Evolutionary conservation across 2,113 vertebrate species (phyloP).

Genomic region (Seriola quinqueradiata): DNA sequence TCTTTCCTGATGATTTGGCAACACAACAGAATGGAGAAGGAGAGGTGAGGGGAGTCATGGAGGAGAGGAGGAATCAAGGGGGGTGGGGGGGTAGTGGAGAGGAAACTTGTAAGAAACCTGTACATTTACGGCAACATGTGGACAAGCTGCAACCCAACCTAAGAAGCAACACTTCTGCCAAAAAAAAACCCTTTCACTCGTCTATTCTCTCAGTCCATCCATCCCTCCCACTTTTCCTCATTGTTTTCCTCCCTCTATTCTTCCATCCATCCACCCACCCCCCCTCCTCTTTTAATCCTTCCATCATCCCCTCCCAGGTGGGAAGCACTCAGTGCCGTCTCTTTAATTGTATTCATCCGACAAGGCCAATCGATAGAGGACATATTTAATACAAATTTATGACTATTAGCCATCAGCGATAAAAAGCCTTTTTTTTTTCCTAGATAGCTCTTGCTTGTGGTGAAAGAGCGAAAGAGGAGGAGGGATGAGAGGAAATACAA

Average conservation of each 20-base stretch:
- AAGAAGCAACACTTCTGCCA: conserved; percentile 56
- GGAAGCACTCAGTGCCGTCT: conserved; percentile 75
- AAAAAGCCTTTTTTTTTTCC: conserved; percentile 65
- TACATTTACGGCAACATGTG: conserved; percentile 41
- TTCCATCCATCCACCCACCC: conserved; percentile 8
- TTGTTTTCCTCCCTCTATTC: conserved; percentile 33
- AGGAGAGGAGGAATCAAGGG: background rate
- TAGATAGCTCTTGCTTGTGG: conserved; percentile 61
- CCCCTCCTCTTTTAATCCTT: conserved; percentile 41
- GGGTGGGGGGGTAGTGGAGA: background rate
- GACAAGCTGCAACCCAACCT: conserved; percentile 58
- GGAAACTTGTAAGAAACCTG: too few species aligned
- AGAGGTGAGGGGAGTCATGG: background rate
- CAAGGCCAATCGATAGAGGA: conserved; percentile 82
- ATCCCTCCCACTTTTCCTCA: conserved; percentile 22
- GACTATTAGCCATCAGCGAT: conserved; percentile 80
- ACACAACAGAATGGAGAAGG: conserved; percentile 19
- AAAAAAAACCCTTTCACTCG: conserved; percentile 12
- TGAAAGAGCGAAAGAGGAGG: conserved; percentile 55
- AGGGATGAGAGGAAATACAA: conserved; percentile 68
- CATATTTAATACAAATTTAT: conserved; percentile 84
- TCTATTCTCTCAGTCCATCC: conserved; percentile 45
- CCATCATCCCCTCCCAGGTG: conserved; percentile 68
- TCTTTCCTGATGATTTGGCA: conserved; percentile 1
- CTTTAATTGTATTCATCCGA: conserved; percentile 82